Evolutionary conservation across 2,797 vertebrate genomes (phyloP).

Genomic region (Sebastes melanostomus): DNA sequence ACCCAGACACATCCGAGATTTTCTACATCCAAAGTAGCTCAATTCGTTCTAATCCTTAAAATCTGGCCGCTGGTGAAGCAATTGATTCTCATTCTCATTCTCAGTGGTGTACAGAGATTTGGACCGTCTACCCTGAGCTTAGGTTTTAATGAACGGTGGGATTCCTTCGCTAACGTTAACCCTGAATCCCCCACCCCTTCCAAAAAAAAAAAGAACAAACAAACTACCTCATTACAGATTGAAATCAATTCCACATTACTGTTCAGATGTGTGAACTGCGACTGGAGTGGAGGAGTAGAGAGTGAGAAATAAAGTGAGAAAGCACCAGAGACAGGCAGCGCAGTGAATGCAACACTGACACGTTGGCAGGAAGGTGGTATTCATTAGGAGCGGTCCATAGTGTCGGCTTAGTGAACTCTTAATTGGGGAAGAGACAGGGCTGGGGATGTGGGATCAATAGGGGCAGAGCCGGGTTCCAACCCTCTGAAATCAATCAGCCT

Average conservation of each 20-base stretch:
- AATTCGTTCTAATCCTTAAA: constrained; percentile 62
- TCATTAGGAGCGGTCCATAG: constrained; percentile 60
- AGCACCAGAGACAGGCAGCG: constrained; percentile 11
- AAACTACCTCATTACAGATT: constrained; percentile 14
- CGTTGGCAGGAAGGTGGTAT: constrained; percentile 52
- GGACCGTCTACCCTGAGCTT: constrained; percentile 17
- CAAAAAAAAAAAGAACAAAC: not conserved
- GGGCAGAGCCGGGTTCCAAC: constrained; percentile 54
- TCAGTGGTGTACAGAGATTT: constrained; percentile 45
- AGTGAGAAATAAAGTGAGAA: constrained; percentile 31
- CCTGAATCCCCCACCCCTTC: not conserved
- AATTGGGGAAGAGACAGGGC: constrained; percentile 72
- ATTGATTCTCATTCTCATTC: constrained; percentile 37
- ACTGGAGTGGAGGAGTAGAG: not conserved
- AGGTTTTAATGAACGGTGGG: constrained; percentile 49
- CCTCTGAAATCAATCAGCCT: constrained; percentile 73
- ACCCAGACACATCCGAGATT: constrained; percentile 59
- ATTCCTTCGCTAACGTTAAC: constrained; percentile 29
- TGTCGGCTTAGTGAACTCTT: constrained; percentile 74
- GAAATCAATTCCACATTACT: constrained; percentile 23
- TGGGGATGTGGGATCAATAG: constrained; percentile 68
- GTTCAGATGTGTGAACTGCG: constrained; percentile 16
- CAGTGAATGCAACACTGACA: constrained; percentile 25
- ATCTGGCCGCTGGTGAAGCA: constrained; percentile 47
- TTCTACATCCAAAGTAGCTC: constrained; percentile 57